Base-by-base conservation (phyloP, 2,113 vertebrate species). In the Verasper variegatus region DNA sequence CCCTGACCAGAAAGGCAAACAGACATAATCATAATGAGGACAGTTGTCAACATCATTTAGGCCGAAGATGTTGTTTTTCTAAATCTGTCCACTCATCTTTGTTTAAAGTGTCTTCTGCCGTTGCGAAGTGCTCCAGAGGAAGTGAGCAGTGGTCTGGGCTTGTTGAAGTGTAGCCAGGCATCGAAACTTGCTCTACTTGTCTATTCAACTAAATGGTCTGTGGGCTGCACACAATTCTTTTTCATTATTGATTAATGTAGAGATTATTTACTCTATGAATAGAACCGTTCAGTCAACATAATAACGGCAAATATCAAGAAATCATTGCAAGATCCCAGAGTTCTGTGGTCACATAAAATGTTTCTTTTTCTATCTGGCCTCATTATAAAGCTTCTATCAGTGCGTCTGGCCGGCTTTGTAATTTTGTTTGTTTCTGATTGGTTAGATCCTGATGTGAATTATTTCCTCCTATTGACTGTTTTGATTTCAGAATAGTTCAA, bases 131-230 rank as follows among this genome's bases (percentile, higher is more conserved):
- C 63, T 80, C 57, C 81, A 80, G 35, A 73, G 84, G 88, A 87
- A 90, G 79, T 85, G 87, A 88, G 76, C 58, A 62, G 63, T 86
- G 55, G 80, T 82, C 78, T 81, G 66, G 55, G 71, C 58, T 77
- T 66, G 83, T 51, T 89, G 64, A 86, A 80, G 55, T 47, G 51
- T n/a, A 62, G 68, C 74, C 49, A 84, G 23, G 17, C 1, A 21
- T 47, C 23, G 81, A 71, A 81, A 76, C 40, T 20, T 21, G 14
- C 69, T 68, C 14, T 3, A 5, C 4, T 12, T n/a, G 7, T 71
- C 14, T 35, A 2, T 57, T 20, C 10, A 54, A 23, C n/a, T 20
- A 10, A 37, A 10, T 68, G 23, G 2, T 27, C 40, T 49, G 11
- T 20, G 1, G 68, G 21, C 45, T 57, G 51, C 62, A 57, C 14